These are phyloP conservation scores for Apostichopus leukothele DNA, from an alignment of 53 echinoderm and acorn worm species.

Conservation along the genomic window DNA sequence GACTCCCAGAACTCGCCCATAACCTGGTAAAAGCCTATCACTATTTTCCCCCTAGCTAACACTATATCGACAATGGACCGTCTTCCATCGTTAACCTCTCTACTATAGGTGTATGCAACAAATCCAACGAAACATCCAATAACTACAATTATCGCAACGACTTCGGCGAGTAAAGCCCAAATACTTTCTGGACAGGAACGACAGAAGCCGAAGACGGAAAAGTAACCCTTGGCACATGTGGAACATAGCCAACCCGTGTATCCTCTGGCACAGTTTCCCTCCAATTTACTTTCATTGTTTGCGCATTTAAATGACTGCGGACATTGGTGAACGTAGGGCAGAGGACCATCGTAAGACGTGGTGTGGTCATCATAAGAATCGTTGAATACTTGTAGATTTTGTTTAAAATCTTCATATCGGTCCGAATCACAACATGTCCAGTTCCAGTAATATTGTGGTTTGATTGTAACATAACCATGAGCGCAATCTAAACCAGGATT, in stretches of 20 bases:
- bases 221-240: conserved; percentile 7
- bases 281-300: neutral
- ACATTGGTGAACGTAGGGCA: neutral
- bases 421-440: conserved; percentile 2
- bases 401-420: neutral
- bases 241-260: conserved; percentile 53
- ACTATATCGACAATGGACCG: conserved; percentile 8
- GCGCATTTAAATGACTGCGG: neutral
- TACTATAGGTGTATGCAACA: neutral
- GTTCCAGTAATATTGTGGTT: conserved; percentile 28
- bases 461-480: neutral
- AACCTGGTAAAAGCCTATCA: conserved; percentile 25
- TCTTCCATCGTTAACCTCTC: neutral
- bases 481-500: neutral
- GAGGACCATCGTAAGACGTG: neutral
- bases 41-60: conserved; percentile 18
- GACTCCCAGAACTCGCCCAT: conserved; percentile 43
- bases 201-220: neutral
- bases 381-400: neutral
- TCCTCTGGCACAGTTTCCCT: conserved; percentile 17
- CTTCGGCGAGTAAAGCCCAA: conserved; percentile 15
- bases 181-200: neutral
- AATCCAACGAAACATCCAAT: neutral
- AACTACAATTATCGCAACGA: neutral
- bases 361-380: neutral